A percentile compares a stretch with the other conserved stretches of the same genome.
Conservation (phyloP, 2,888 invertebrate species). For the Cataglyphis altisquamis region DNA sequence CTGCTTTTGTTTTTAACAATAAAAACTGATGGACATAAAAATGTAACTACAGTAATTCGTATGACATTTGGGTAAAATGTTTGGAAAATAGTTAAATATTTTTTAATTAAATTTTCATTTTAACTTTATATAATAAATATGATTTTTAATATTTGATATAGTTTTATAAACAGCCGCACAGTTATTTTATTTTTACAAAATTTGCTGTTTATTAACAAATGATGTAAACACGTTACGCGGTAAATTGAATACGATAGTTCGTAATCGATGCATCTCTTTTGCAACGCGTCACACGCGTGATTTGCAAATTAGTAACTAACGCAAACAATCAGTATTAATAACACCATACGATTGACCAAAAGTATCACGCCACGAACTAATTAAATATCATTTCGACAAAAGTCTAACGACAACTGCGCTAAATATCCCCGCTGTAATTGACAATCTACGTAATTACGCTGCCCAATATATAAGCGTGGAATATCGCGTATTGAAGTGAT, state of each 20-base stretch:
- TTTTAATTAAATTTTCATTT: background rate
- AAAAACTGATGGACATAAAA: background rate
- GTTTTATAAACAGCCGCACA: background rate
- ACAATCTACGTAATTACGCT: conserved; percentile 53
- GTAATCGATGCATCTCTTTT: conserved; percentile 21
- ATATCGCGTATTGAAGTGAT: conserved; percentile 55
- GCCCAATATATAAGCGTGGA: conserved; percentile 32
- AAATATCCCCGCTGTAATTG: conserved; percentile 40
- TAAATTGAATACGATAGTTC: conserved; percentile 22
- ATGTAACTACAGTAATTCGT: background rate
- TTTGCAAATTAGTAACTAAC: conserved; percentile 31
- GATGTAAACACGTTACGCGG: background rate
- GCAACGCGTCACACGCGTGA: conserved; percentile 22
- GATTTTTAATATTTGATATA: background rate
- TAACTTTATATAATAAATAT: background rate
- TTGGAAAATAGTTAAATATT: background rate
- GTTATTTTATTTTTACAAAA: background rate
- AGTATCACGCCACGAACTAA: conserved; percentile 38
- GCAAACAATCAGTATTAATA: conserved; percentile 34
- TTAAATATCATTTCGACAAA: conserved; percentile 55
- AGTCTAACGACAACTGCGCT: conserved; percentile 44
- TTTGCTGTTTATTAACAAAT: background rate
- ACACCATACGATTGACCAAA: conserved; percentile 20
- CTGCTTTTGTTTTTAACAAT: background rate
- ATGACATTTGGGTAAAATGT: background rate